Percentiles rank a stretch among this genome's conserved stretches.
Conservation (phyloP, 1,140 invertebrate genomes). For the Panagrolaimus sp. region DNA sequence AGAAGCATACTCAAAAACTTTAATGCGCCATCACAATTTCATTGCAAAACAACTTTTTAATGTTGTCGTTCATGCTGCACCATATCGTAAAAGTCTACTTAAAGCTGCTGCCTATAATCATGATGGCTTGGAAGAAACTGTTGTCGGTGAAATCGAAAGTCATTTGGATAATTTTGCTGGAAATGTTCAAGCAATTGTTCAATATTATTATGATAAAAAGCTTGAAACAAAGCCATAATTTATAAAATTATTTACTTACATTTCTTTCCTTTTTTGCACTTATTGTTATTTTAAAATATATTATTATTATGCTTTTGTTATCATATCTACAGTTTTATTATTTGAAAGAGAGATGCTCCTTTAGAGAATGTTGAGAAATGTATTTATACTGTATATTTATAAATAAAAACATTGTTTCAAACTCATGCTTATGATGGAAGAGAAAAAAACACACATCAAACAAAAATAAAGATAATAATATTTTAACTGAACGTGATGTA, state of each 20-base stretch:
- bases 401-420: no score
- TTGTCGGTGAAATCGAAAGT: slow-evolving; percentile 37
- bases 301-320: no score
- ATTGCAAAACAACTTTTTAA: slow-evolving; percentile 47
- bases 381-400: no score
- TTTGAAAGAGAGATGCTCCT: no score
- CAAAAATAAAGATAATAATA: no score
- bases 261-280: not conserved
- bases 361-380: no score
- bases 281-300: no score
- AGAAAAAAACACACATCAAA: no score
- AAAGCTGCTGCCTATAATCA: slow-evolving; percentile 47
- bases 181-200: slow-evolving; percentile 40
- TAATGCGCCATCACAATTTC: slow-evolving; percentile 47
- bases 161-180: slow-evolving; percentile 41
- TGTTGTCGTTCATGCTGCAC: slow-evolving; percentile 45
- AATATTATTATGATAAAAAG: slow-evolving; percentile 36
- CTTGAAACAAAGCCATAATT: slow-evolving; percentile 29
- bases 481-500: no score
- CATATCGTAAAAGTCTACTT: slow-evolving; percentile 37
- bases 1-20: slow-evolving; percentile 37
- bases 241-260: not conserved
- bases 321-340: no score
- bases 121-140: slow-evolving; percentile 38
- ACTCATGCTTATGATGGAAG: no score